Evolutionary conservation across 2,797 vertebrate genomes (phyloP), one percentile per base, ranked within the genome.

Genomic region (Heterohyrax brucei): DNA sequence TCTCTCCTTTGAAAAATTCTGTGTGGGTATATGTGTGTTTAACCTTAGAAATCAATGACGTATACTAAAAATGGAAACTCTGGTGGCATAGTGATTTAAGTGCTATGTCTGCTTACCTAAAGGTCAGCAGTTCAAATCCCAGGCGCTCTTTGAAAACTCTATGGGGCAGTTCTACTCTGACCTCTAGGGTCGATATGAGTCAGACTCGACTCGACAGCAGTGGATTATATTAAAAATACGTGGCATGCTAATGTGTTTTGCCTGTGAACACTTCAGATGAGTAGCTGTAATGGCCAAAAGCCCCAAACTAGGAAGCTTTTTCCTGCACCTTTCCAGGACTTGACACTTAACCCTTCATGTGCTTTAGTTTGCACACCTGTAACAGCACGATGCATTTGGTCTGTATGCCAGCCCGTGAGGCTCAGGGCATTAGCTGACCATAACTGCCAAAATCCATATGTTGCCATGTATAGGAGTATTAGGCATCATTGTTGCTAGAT

Each of bases 211-310:
- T 39, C 39, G 39, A 39, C 39, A 39, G 39, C 39, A 39, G 39
- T 39, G 39, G 39, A 39, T 39, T 39, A 39, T 16, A 85, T 30
- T 19, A 44, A 39, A 79, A 93, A 61, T 44, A 79, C 39, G 30
- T 62, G 56, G 2, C 24, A 75, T 66, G 56, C 64, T 75, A 24
- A 62, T 70, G 73, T 56, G 39, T 46, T 87, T 18, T 86, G 22
- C 28, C 53, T 94, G 59, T 10, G 61, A 85, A 78, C n/a, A 89
- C 59, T 93, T 93, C 95, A 93, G 76, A 64, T 70, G 44, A 87
- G 62, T 33, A 64, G 19, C 70, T 44, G 28, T 70, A 50, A 48
- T 86, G 30, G 8, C n/a, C 70, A 66, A 48, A 48, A 91, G 24
- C 9, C 44, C 56, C 84, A 94, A 26, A 75, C 9, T 33, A 75